Base-by-base conservation (phyloP, 1,140 invertebrate genomes). In the Drosophila willistoni region DNA sequence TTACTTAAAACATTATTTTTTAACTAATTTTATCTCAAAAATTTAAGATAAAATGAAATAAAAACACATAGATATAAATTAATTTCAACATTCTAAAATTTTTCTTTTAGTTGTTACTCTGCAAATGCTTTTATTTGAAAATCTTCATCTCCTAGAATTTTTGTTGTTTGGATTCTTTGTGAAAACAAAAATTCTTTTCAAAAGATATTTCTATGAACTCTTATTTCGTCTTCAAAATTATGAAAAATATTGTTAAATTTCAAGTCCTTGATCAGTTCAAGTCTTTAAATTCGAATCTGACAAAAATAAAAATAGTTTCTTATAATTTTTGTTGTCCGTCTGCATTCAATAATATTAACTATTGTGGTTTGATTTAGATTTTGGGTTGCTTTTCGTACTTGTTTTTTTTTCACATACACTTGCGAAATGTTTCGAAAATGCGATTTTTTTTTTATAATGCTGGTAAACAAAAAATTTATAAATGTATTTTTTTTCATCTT, bases 381-480 rank as follows among this genome's bases (percentile, higher is more conserved):
- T 41, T 60, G 9, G 60, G 22, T 39, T 22, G 25, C 19, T 12
- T 44, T 44, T 51, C 22, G 4, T 17, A n/a, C n/a, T 62, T 42
- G 57, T 0, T 77, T 65, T 56, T 42, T 60, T 60, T 85, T 85
- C 84, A 47, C 83, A 87, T 59, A 47, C 60, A 19, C 41, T 60
- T 72, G 84, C 41, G 73, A 87, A 87, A 83, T 72, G 64, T 83
- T 77, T 77, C 63, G 74, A 71, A 77, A 77, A 71, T 41, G 14
- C 19, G 5, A 29, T 29, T 54, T 77, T 73, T 87, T 87, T 73
- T 73, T 76, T 22, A 83, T 70, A 65, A 62, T 68, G 47, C 44
- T 73, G 64, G 60, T 60, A 73, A 79, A 60, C 55, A 55, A 44
- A 47, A 47, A 44, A 17, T 62, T 22, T 3, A 22, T 75, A 56